Percentiles rank a stretch among this genome's conserved stretches.
These are phyloP conservation scores for Charina bottae DNA, from an alignment of 2,113 vertebrate genomes.

Conservation along the genomic window DNA sequence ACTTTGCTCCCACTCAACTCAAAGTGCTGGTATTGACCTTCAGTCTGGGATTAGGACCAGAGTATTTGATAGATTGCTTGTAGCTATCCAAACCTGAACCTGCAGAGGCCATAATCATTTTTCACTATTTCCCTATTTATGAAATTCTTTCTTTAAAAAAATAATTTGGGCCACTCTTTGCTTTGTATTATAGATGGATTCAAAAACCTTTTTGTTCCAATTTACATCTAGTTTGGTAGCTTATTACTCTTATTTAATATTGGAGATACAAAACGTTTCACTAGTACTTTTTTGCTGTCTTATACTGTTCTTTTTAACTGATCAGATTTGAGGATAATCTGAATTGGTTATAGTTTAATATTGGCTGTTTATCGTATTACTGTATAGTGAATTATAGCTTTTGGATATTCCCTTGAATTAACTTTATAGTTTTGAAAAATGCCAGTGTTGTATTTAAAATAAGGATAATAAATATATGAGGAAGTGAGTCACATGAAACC, in stretches of 20 bases:
- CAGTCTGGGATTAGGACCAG: not conserved
- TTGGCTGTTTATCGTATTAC: not conserved
- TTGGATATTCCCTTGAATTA: not conserved
- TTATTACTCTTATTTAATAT: not conserved
- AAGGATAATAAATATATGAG: not conserved
- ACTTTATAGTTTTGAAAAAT: not conserved
- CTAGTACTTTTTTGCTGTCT: not conserved
- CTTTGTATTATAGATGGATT: not conserved
- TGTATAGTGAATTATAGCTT: not conserved
- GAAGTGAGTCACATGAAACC: not conserved
- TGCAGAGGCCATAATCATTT: not conserved
- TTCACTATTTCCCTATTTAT: not conserved
- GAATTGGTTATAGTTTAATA: not conserved
- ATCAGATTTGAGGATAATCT: not conserved
- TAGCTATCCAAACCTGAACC: not conserved
- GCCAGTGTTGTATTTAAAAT: not conserved
- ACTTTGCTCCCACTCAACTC: not conserved
- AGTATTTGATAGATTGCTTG: not conserved
- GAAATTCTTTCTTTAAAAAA: not conserved
- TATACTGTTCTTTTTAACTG: not conserved
- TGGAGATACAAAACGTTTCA: not conserved
- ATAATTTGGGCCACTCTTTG: not conserved
- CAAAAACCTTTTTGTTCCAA: not conserved
- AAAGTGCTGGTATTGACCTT: not conserved
- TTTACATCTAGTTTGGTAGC: not conserved